These are phyloP conservation scores for Laterallus jamaicensis DNA, from an alignment of 2,113 vertebrate species.

Conservation along the genomic window DNA sequence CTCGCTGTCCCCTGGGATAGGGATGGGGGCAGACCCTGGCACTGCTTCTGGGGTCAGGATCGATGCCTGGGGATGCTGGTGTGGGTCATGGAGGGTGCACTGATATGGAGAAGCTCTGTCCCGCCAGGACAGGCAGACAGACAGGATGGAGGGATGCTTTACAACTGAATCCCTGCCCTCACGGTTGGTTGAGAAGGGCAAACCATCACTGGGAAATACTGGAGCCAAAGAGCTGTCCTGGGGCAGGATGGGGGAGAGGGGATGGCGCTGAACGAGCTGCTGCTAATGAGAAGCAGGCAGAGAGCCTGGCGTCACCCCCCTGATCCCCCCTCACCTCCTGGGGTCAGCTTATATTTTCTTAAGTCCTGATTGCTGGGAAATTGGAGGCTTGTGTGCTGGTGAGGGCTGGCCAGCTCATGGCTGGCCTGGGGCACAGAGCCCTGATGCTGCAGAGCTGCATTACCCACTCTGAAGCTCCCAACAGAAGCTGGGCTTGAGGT, in stretches of 20 bases:
- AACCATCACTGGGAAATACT: neutral
- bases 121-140: neutral
- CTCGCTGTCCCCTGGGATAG: neutral
- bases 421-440: neutral
- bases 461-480: neutral
- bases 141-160: neutral
- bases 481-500: neutral
- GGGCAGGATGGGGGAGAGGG: neutral
- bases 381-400: slow-evolving; percentile 8
- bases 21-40: accelerated
- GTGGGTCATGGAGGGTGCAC: neutral
- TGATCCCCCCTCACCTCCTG: neutral
- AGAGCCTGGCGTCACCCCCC: accelerated
- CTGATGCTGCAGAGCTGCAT: accelerated
- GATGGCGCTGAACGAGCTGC: neutral
- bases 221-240: neutral
- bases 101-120: neutral
- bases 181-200: accelerated
- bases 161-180: neutral
- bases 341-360: slow-evolving; percentile 63
- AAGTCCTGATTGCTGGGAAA: slow-evolving; percentile 58
- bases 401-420: neutral
- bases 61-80: accelerated
- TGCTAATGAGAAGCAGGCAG: slow-evolving; percentile 65
- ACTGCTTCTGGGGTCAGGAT: neutral